These are phyloP conservation scores for Pyrgilauda ruficollis DNA, from an alignment of 2,113 vertebrate species.

Conservation along the genomic window DNA sequence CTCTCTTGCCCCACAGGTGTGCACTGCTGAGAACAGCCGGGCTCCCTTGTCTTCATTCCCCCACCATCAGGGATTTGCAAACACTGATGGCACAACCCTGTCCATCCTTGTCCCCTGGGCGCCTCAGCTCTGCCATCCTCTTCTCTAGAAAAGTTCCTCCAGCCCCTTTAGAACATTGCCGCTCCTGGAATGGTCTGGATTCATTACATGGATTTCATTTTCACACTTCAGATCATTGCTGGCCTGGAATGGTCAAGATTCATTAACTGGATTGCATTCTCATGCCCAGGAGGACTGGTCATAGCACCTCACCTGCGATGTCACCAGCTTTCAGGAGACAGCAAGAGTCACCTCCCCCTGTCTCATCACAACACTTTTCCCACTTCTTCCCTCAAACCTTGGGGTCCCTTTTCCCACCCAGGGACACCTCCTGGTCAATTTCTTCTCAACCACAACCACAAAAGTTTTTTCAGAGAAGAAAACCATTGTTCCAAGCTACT, in stretches of 20 bases:
- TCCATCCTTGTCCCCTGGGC: not conserved
- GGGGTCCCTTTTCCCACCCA: too few relatives aligned
- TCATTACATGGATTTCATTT: not conserved
- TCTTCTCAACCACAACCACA: not conserved
- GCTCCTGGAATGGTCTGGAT: too few relatives aligned
- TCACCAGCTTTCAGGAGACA: not conserved
- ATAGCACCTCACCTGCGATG: too few relatives aligned
- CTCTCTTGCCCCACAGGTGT: accelerated
- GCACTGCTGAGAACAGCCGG: not conserved
- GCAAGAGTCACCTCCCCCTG: too few relatives aligned
- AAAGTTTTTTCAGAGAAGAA: not conserved
- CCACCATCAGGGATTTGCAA: not conserved
- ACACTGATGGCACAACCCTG: too few relatives aligned
- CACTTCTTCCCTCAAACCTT: accelerated
- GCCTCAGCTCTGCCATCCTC: too few relatives aligned
- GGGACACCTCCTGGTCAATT: not conserved
- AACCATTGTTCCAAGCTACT: not conserved
- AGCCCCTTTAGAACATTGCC: too few relatives aligned
- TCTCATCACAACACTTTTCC: not conserved
- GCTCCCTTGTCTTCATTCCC: too few relatives aligned
- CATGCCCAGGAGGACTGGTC: not conserved
- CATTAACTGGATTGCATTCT: not conserved
- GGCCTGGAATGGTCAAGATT: too few relatives aligned
- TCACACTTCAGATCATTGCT: not conserved
- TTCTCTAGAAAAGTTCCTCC: too few relatives aligned